Base-by-base conservation (phyloP, 1,140 invertebrate species). In the Temnothorax nylanderi region DNA sequence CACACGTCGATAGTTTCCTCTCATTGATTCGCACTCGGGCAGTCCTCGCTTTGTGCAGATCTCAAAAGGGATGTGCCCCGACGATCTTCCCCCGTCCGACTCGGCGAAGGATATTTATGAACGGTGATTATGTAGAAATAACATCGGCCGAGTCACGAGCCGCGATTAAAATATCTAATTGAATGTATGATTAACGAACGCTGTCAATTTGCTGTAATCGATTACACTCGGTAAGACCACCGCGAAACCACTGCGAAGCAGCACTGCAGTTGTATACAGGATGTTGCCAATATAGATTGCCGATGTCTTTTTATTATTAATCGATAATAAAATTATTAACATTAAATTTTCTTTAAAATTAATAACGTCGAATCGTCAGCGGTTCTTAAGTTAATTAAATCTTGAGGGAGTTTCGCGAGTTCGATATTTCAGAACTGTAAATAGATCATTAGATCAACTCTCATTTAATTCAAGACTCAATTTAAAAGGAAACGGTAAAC, bases 111-210 rank as follows among this genome's bases (percentile, higher is more conserved):
- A 84, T 84, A 84, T 84, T 84, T 84, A 84, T 74, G 67, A 21
- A 32, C 80, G 54, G 41, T 74, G 34, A 84, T 84, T 84, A 84
- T 34, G 54, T 74, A 74, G 80, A 64, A 84, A 84, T 74, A 74
- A 74, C 54, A 60, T 47, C 69, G 67, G 41, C 5, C 80, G 37
- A 60, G 67, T 58, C 51, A 74, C 26, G 67, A 56, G 54, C 18
- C 41, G 80, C 67, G 69, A 82, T 84, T 84, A 84, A 84, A 74
- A 84, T 84, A 84, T 49, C 80, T 72, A 84, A 74, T 84, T 84
- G 69, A 84, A 74, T 74, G 26, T 69, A 69, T 84, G 80, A 84
- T 84, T 84, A 84, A 74, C 41, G 67, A 84, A 74, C 67, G 37
- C 80, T 84, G 69, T 84, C 69, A 74, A 74, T 74, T 84, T 84